phyloP scores from a whole-genome alignment of 2,888 invertebrate genomes.

The Tenthredo distinguenda region DNA sequence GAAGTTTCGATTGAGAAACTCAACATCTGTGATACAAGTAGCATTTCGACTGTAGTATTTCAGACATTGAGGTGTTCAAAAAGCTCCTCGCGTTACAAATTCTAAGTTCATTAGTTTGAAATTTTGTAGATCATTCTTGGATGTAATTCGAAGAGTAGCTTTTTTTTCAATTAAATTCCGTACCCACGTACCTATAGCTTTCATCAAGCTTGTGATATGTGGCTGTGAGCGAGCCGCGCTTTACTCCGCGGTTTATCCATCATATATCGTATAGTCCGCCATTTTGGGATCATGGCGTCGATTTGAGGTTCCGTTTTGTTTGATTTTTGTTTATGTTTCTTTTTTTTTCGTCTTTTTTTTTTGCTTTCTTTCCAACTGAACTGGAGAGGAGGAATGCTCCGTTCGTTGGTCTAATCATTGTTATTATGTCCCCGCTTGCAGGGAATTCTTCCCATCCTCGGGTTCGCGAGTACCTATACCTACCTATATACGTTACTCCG shows the following conservation, averaged over 20 bases:
- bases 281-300: slow-evolving; percentile 47
- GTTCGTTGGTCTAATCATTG: slow-evolving; percentile 51
- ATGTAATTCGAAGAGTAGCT: too few relatives aligned
- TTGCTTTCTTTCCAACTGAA: not conserved
- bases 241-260: not conserved
- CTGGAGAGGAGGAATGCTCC: slow-evolving; percentile 38
- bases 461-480: not conserved
- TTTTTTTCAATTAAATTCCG: not conserved
- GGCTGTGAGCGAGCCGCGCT: not conserved
- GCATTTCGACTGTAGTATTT: too few relatives aligned
- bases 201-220: not conserved
- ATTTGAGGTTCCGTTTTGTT: slow-evolving; percentile 27
- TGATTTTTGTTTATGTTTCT: slow-evolving; percentile 1
- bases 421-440: slow-evolving; percentile 47
- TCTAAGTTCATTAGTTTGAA: too few relatives aligned
- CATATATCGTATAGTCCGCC: slow-evolving; percentile 22
- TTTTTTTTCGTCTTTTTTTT: not conserved
- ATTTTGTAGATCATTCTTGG: too few relatives aligned
- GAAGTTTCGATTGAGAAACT: too few relatives aligned
- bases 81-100: too few relatives aligned
- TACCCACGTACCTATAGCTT: not conserved
- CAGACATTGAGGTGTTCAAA: too few relatives aligned
- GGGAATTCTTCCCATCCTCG: not conserved
- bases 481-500: not conserved
- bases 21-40: too few relatives aligned